phyloP scores from a whole-genome alignment of 2,797 vertebrate species.

The Xerus rutilus region DNA sequence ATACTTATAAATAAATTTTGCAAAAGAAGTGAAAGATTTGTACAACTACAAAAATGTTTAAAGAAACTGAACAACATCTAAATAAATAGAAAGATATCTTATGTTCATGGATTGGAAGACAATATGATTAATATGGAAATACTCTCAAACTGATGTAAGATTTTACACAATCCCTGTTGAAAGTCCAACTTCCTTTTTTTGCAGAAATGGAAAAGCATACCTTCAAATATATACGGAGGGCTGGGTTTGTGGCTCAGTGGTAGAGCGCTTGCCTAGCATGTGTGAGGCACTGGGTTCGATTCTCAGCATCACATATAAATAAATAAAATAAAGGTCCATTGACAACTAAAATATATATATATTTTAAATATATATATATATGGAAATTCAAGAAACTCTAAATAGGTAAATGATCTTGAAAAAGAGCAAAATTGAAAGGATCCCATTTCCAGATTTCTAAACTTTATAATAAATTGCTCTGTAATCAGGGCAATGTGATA shows the following conservation, averaged over 20 bases:
- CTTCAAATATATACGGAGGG: constrained; percentile 46
- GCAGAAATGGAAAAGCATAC: constrained; percentile 22
- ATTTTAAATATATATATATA: background rate
- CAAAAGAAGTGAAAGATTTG: background rate
- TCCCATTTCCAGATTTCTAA: constrained; percentile 52
- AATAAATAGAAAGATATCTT: background rate
- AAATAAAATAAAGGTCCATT: too few species aligned
- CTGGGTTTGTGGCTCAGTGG: too few species aligned
- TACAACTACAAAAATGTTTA: background rate
- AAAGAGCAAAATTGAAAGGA: constrained; percentile 43
- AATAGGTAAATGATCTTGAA: constrained; percentile 27
- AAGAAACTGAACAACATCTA: background rate
- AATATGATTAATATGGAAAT: background rate
- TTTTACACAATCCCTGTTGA: constrained; percentile 31
- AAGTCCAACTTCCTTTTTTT: background rate
- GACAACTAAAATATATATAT: too few species aligned
- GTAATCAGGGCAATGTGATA: constrained; percentile 25
- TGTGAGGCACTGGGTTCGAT: too few species aligned
- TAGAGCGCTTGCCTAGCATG: too few species aligned
- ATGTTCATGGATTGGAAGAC: background rate
- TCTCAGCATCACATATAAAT: too few species aligned
- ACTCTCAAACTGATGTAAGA: background rate
- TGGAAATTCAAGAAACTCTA: constrained; percentile 44
- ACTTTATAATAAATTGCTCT: constrained; percentile 35
- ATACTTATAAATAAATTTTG: constrained; percentile 12